Evolutionary conservation across 2,888 invertebrate species (phyloP), one percentile per base, ranked within the genome.

Genomic region (Cerastoderma edule): DNA sequence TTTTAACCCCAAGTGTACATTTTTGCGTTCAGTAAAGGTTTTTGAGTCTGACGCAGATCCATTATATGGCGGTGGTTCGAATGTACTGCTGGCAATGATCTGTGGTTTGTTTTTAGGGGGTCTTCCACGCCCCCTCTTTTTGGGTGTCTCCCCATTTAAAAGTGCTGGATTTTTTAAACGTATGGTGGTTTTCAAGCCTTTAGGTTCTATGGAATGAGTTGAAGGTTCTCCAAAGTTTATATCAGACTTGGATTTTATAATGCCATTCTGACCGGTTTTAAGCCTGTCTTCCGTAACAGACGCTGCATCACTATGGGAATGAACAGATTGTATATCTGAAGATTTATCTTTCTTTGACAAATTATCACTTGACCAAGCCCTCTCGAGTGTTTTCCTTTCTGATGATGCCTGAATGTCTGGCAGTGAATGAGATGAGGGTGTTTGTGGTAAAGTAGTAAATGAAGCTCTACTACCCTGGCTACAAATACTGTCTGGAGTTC

Each of bases 121-220:
- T 68, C 81, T 69, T n/a, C 81, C 81, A 57, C 81, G 69, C 13
- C 78, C 78, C 56, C 81, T 67, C 70, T 81, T 81, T 68, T 70
- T 75, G 27, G 81, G 78, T 48, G 81, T 81, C 44, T 75, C 72
- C 24, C 80, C 80, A 60, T 81, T 81, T 32, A 77, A 63, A 57
- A 71, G 67, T 44, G 70, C 74, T 53, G 78, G 78, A 64, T 66
- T 75, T 57, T 79, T 79, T 48, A 79, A 72, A 63, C 79, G 50
- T 10, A 80, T 80, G 27, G 80, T 80, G 22, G 80, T 80, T 68
- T 80, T 80, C 27, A 80, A 69, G 56, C 80, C 76, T 71, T 76
- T 80, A n/a, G 67, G 75, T 76, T 80, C 80, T 64, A 76, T 80
- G 80, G 80, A 76, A 75, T 79, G 77, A 78, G 80, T 78, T 28